These are phyloP conservation scores for Camponotus pennsylvanicus DNA, from an alignment of 1,140 invertebrate species.

Conservation along the genomic window DNA sequence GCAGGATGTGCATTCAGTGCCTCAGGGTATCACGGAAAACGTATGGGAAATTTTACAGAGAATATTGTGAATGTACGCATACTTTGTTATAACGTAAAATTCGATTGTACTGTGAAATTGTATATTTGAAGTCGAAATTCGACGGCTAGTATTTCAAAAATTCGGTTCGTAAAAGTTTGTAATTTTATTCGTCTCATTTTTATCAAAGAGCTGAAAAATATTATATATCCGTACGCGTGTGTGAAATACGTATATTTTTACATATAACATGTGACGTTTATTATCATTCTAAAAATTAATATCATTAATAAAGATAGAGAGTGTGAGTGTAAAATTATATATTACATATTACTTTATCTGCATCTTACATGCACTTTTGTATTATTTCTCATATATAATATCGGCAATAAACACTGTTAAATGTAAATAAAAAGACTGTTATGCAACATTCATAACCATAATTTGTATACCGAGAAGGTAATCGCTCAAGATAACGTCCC, in stretches of 20 bases:
- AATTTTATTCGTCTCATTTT: conserved; percentile 22
- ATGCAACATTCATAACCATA: conserved; percentile 40
- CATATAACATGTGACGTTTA: background rate
- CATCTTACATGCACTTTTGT: background rate
- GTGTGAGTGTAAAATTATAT: background rate
- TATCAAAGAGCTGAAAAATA: background rate
- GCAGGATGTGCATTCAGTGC: conserved; percentile 9
- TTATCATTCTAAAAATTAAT: background rate
- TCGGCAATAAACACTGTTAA: background rate
- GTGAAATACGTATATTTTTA: background rate
- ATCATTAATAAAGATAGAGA: background rate
- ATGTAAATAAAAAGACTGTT: conserved; percentile 18
- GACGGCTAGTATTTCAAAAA: conserved; percentile 23
- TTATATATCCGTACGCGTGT: background rate
- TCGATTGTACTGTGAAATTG: conserved; percentile 27
- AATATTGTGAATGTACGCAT: background rate
- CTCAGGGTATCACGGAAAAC: conserved; percentile 28
- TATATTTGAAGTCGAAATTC: conserved; percentile 38
- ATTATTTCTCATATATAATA: background rate
- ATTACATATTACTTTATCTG: background rate
- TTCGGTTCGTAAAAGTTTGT: background rate
- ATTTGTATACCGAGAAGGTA: background rate
- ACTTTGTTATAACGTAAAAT: conserved; percentile 37
- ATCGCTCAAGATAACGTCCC: conserved; percentile 14
- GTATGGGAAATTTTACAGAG: conserved; percentile 37